Conservation (phyloP, 2,888 invertebrate species). For the Hemaris fuciformis region DNA sequence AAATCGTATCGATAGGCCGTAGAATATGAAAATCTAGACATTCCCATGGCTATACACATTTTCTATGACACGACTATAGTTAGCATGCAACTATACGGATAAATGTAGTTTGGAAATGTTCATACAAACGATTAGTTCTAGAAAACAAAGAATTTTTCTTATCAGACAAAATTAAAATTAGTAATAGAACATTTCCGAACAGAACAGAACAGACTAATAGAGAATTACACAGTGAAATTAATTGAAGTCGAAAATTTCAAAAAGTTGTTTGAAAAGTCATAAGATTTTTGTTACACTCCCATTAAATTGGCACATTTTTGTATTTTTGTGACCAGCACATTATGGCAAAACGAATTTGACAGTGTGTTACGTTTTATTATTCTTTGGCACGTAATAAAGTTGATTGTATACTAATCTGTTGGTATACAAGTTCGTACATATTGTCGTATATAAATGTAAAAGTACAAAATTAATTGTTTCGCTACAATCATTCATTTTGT, state of each 20-base stretch:
- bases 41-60: constrained; percentile 61
- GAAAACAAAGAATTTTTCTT: not conserved
- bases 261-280: constrained; percentile 40
- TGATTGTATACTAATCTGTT: not conserved
- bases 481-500: not conserved
- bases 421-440: not conserved
- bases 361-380: not conserved
- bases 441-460: constrained; percentile 8
- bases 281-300: constrained; percentile 38
- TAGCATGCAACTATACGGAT: constrained; percentile 64
- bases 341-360: not conserved
- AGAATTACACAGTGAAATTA: not conserved
- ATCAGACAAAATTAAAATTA: not conserved
- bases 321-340: constrained; percentile 34
- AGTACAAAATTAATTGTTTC: constrained; percentile 10
- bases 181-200: not conserved
- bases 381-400: constrained; percentile 23
- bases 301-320: constrained; percentile 57
- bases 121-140: not conserved
- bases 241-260: not conserved
- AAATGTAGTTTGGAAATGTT: constrained; percentile 22
- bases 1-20: constrained; percentile 54
- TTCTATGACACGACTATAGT: constrained; percentile 62
- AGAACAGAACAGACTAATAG: constrained; percentile 7
- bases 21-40: constrained; percentile 50